Conservation (phyloP, 2,113 vertebrate genomes). For the Atrichornis clamosus region DNA sequence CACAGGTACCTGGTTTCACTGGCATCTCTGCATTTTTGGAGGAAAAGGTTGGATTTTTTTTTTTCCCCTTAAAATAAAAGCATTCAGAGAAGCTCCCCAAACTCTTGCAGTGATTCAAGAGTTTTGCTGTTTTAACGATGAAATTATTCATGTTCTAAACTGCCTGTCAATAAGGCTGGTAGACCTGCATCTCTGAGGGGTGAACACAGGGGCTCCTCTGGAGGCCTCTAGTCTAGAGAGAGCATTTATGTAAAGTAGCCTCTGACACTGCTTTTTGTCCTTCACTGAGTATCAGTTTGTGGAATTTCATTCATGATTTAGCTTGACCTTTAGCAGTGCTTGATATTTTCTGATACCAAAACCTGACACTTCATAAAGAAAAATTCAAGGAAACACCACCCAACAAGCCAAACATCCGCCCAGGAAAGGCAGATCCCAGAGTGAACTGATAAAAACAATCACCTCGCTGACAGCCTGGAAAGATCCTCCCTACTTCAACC, state of each 20-base stretch:
- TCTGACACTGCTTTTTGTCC: background rate
- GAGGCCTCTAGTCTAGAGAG: background rate
- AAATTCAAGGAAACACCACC: background rate
- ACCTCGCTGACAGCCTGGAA: background rate
- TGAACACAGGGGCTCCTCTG: background rate
- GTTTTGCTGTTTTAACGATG: background rate
- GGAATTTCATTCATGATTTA: background rate
- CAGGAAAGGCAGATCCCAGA: background rate
- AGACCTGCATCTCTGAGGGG: fast-evolving
- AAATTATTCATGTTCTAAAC: background rate
- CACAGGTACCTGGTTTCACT: background rate
- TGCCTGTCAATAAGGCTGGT: background rate
- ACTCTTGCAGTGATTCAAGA: background rate
- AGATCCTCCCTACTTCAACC: background rate
- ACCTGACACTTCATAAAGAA: background rate
- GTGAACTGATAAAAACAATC: background rate
- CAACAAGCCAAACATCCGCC: background rate
- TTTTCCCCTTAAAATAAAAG: background rate
- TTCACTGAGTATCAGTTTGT: background rate
- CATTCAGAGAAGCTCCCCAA: background rate
- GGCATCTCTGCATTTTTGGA: background rate
- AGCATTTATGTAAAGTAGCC: background rate
- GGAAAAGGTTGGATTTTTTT: background rate
- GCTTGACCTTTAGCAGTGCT: background rate
- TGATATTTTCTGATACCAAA: background rate